phyloP scores from a whole-genome alignment of 1,140 invertebrate genomes.

The Bombus waltoni region DNA sequence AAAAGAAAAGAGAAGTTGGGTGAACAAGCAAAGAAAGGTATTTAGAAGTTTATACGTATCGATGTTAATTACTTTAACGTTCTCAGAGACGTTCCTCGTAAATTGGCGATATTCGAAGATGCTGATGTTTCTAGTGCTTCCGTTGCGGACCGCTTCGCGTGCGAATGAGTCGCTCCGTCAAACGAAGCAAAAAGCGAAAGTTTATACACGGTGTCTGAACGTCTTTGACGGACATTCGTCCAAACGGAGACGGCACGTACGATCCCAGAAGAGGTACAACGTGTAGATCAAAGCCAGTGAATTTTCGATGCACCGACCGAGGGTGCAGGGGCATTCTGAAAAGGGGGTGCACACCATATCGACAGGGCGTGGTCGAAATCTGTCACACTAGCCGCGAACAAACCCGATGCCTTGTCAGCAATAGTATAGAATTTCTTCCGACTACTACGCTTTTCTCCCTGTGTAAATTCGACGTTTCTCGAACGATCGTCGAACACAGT shows the following conservation, averaged over 20 bases:
- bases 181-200: not conserved
- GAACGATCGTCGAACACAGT: not conserved
- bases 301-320: slow-evolving; percentile 55
- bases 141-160: not conserved
- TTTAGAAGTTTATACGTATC: not conserved
- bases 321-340: slow-evolving; percentile 54
- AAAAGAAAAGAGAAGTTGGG: not conserved
- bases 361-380: slow-evolving; percentile 82
- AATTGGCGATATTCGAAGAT: not conserved
- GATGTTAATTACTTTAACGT: not conserved
- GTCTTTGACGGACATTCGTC: slow-evolving; percentile 32
- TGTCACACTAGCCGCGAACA: slow-evolving; percentile 82
- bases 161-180: not conserved
- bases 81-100: not conserved
- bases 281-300: slow-evolving; percentile 58
- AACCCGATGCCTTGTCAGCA: slow-evolving; percentile 68
- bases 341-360: slow-evolving; percentile 76
- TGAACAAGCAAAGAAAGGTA: not conserved
- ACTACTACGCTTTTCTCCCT: not conserved
- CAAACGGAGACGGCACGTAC: slow-evolving; percentile 37
- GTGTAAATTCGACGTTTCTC: not conserved
- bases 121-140: too few relatives aligned
- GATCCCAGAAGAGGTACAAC: slow-evolving; percentile 33
- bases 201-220: not conserved
- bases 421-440: slow-evolving; percentile 43